Evolutionary conservation across 2,113 vertebrate genomes (phyloP).

Genomic region (Ramphastos sulfuratus): DNA sequence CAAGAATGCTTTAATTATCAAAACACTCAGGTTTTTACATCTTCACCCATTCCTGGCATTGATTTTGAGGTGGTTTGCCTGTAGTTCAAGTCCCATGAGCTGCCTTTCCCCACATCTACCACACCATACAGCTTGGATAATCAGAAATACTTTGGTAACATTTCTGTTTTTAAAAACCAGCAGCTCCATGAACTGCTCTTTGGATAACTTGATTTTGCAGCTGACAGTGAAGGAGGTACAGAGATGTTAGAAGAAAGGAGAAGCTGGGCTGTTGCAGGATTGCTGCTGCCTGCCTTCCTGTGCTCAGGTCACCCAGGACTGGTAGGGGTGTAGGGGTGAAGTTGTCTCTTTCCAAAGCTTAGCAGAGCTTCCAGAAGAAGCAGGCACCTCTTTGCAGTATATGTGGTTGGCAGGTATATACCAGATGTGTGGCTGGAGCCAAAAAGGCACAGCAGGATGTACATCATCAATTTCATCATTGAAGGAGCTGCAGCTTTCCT

Average conservation of each 20-base stretch:
- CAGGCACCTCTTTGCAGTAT: not conserved
- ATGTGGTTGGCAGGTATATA: rapidly evolving
- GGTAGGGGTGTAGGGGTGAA: not conserved
- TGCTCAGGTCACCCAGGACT: rapidly evolving
- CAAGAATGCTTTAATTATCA: not conserved
- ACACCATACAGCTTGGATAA: rapidly evolving
- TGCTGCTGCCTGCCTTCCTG: not conserved
- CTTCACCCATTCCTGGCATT: not conserved
- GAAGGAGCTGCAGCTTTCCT: not conserved
- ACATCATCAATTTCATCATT: not conserved
- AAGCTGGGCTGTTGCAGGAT: not conserved
- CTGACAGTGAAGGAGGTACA: not conserved
- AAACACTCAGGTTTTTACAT: not conserved
- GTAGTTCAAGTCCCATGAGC: not conserved
- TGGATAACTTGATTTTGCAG: not conserved
- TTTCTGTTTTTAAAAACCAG: rapidly evolving
- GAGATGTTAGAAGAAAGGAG: not conserved
- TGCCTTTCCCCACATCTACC: not conserved
- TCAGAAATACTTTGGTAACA: not conserved
- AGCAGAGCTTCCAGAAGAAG: not conserved
- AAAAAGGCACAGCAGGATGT: not conserved
- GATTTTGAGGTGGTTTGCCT: not conserved
- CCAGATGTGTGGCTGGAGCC: not conserved
- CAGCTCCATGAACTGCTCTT: not conserved
- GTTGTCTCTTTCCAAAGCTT: not conserved